Conservation (phyloP, 1,140 invertebrate species). For the Holotrichia oblita region DNA sequence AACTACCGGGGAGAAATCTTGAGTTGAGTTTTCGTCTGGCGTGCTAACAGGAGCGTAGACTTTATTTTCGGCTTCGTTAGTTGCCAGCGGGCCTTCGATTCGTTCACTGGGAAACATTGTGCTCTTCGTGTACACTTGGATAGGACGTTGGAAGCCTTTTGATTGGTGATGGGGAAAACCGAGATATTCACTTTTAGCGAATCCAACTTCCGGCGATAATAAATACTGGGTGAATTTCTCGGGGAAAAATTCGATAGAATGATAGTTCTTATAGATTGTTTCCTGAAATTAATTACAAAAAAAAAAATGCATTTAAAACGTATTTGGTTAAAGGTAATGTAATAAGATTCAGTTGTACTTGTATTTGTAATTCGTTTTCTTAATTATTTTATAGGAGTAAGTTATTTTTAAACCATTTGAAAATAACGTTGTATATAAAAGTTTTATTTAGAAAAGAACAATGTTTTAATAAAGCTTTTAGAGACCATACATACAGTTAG, state of each 20-base stretch:
- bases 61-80: slow-evolving; percentile 40
- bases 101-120: slow-evolving; percentile 66
- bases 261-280: slow-evolving; percentile 86
- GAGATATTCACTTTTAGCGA: slow-evolving; percentile 85
- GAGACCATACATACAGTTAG: too few species aligned
- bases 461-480: too few species aligned
- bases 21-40: not conserved
- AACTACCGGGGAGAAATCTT: not conserved
- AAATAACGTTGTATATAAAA: too few species aligned
- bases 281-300: slow-evolving; percentile 70
- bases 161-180: slow-evolving; percentile 84
- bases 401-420: too few species aligned
- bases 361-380: too few species aligned
- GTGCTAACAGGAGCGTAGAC: slow-evolving; percentile 37
- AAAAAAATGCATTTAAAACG: not conserved
- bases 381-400: too few species aligned
- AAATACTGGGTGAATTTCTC: slow-evolving; percentile 91
- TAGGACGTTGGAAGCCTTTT: slow-evolving; percentile 90
- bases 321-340: too few species aligned
- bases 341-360: too few species aligned
- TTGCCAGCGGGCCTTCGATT: slow-evolving; percentile 54
- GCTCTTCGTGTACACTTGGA: slow-evolving; percentile 85
- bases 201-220: slow-evolving; percentile 89
- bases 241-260: slow-evolving; percentile 86
- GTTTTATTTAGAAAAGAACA: too few species aligned